Evolutionary conservation across 2,888 invertebrate species (phyloP), one percentile per base, ranked within the genome.

Genomic region (Macroteleia sp.): DNA sequence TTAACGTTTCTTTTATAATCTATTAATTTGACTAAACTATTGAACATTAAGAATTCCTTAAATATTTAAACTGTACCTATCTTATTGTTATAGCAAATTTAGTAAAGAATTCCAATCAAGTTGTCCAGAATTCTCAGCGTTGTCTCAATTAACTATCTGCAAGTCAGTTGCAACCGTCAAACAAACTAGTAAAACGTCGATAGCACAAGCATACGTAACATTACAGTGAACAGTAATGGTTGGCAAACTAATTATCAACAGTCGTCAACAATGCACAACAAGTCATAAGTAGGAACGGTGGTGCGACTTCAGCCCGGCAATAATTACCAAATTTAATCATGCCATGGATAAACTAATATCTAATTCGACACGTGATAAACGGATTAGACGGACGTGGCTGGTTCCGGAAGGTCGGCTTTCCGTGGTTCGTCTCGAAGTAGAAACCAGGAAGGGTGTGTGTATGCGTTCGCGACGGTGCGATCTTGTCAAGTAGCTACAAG

Each of bases 361-460:
- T 59, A 76, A 76, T 70, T 70, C 52, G 39, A 62, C 64, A 32
- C 57, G 76, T 19, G 70, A 76, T 76, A 76, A 70, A 42, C 52
- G 57, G 76, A 70, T 76, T 76, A 76, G 59, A 70, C 44, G 70
- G 64, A 70, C 67, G 56, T 62, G 67, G 28, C 34, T 32, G 34
- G 56, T 17, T 66, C 36, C 48, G 48, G 41, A 12, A 30, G 41
- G 9, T n/a, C n/a, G n/a, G n/a, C n/a, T n/a, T n/a, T n/a, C n/a
- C n/a, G n/a, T n/a, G n/a, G n/a, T n/a, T 57, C 41, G 62, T 50
- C 50, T 62, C 16, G 8, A 46, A 28, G 46, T 46, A 32, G n/a
- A 19, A 17, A 17, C 46, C 28, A 28, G 28, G 28, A 14, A 17
- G 12, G 16, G 19, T 32, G 25, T 36, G 16, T 17, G 36, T 44